Evolutionary conservation across 2,888 invertebrate species (phyloP).

Genomic region (Pocota personata): DNA sequence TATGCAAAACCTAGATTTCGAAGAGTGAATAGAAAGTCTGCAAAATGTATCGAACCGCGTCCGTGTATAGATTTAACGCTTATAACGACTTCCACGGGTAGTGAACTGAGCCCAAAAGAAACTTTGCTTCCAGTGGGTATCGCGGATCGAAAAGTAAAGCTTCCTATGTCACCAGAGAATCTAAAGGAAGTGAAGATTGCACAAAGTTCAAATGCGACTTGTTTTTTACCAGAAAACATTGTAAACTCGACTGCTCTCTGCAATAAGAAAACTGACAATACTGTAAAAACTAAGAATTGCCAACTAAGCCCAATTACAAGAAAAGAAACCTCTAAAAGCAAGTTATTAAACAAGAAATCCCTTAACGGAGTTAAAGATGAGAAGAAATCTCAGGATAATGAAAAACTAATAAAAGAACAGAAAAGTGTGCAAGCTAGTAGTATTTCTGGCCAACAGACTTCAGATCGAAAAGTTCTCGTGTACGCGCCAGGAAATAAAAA

Average conservation of each 20-base stretch:
- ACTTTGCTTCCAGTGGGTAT: neutral
- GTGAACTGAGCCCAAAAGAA: neutral
- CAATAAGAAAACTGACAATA: neutral
- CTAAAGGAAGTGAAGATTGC: neutral
- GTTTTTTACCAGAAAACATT: constrained; percentile 35
- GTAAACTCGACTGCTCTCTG: constrained; percentile 39
- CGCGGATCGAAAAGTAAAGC: neutral
- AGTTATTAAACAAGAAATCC: neutral
- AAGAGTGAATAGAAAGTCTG: neutral
- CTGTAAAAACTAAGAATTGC: neutral
- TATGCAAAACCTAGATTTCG: constrained; percentile 1
- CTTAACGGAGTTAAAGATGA: neutral
- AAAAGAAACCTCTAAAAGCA: neutral
- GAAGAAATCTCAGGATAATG: neutral
- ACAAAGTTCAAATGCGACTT: constrained; percentile 3
- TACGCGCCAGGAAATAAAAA: constrained; percentile 11
- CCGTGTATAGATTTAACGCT: neutral
- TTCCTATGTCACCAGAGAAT: neutral
- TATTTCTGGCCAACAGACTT: neutral
- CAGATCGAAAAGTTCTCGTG: constrained; percentile 4
- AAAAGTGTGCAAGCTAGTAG: neutral
- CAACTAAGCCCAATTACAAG: constrained; percentile 12
- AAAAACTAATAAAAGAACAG: neutral
- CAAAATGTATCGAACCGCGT: neutral
- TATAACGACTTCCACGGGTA: neutral